These are phyloP conservation scores for Sanderia malayensis DNA, from an alignment of 30 jellyfish, hydroid and myxozoan species.

Conservation along the genomic window DNA sequence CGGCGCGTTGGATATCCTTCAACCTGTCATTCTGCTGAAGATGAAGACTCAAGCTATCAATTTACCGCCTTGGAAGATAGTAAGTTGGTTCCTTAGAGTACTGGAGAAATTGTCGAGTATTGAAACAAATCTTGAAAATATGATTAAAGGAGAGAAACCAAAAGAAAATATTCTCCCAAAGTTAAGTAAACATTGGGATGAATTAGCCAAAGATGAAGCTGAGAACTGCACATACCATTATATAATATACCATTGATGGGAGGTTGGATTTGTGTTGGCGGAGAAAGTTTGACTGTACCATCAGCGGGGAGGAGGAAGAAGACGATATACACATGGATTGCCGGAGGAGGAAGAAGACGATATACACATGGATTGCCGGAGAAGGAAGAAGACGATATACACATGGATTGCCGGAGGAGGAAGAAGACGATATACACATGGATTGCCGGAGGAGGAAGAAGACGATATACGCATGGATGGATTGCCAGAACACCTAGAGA, in stretches of 20 bases:
- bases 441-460: too few species aligned
- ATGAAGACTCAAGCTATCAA: not conserved
- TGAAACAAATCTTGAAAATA: not conserved
- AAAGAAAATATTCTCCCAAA: not conserved
- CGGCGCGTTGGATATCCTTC: not conserved
- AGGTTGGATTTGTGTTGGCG: too few species aligned
- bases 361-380: not conserved
- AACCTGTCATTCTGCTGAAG: slow-evolving; percentile 6
- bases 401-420: not conserved
- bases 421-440: not conserved
- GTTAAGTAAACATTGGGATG: not conserved
- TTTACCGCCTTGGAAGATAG: slow-evolving; percentile 24
- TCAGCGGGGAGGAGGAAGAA: not conserved
- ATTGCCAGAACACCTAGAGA: not conserved
- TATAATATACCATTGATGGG: not conserved
- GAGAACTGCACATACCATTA: not conserved
- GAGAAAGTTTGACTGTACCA: not conserved
- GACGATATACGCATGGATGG: too few species aligned
- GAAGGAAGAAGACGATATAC: not conserved
- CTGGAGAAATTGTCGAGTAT: too few species aligned
- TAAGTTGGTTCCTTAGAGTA: not conserved
- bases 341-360: not conserved
- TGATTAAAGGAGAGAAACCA: not conserved
- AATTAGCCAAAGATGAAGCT: not conserved
- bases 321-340: not conserved